These are phyloP conservation scores for Meteorus colon DNA, from an alignment of 2,888 invertebrate genomes.

Conservation along the genomic window DNA sequence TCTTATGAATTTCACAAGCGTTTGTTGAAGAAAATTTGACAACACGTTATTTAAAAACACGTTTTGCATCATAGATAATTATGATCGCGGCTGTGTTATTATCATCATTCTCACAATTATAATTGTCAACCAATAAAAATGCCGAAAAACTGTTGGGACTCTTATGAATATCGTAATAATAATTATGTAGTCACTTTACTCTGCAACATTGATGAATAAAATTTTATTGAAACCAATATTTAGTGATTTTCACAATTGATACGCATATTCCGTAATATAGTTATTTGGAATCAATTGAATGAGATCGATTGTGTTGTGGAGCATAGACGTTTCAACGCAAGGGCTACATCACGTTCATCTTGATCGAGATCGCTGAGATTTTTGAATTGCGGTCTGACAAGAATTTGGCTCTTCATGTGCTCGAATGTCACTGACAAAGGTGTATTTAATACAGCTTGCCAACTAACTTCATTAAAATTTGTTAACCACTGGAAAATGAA, in stretches of 20 bases:
- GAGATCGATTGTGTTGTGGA: constrained; percentile 48
- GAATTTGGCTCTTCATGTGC: constrained; percentile 74
- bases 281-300: constrained; percentile 22
- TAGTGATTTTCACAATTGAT: constrained; percentile 18
- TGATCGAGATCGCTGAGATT: constrained; percentile 64
- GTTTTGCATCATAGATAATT: not conserved
- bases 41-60: not conserved
- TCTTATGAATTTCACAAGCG: not conserved
- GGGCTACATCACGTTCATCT: constrained; percentile 62
- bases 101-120: not conserved
- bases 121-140: constrained; percentile 10
- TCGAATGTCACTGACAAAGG: constrained; percentile 74
- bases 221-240: constrained; percentile 29
- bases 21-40: too few species aligned
- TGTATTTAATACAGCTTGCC: constrained; percentile 73
- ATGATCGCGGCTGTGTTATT: not conserved
- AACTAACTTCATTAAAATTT: constrained; percentile 74
- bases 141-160: constrained; percentile 36
- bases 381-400: constrained; percentile 75
- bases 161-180: not conserved
- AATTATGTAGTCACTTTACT: constrained; percentile 11
- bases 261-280: not conserved
- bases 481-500: constrained; percentile 70
- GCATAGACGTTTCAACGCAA: constrained; percentile 63
- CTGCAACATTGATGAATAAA: constrained; percentile 20